Evolutionary conservation across 2,113 vertebrate species (phyloP), one percentile per base, ranked within the genome.

Genomic region (Copsychus sechellarum): DNA sequence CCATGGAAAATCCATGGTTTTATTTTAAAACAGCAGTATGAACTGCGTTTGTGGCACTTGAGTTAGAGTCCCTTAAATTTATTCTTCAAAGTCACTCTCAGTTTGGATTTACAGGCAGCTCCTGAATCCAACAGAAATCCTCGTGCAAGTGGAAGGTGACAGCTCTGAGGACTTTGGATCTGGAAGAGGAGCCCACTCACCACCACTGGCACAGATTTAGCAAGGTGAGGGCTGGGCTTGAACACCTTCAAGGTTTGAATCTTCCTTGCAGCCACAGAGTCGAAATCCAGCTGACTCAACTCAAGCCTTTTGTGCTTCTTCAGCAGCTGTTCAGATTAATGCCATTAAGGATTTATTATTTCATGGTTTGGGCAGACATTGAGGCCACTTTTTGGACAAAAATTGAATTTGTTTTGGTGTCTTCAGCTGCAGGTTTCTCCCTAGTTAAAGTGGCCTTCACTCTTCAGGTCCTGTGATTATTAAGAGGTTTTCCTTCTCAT

Each of bases 231-330:
- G 20, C 48, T 71, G n/a, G 56, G 40, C 33, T 86, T 77, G 62
- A 77, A 28, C 66, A 51, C 64, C 21, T 36, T 26, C 70, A 36
- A 36, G 62, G 14, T 15, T 16, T 56, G 56, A 62, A 15, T 34
- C 24, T 65, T 50, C 91, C 79, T 92, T 33, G 34, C 42, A 93
- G 78, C 79, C 93, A 81, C 62, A 53, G 54, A 66, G 60, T 45
- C 3, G 11, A 90, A 90, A 73, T 85, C 66, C 67, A 60, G 85
- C 89, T 93, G 93, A 95, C 85, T 94, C 93, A 88, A 38, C 91
- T 77, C 62, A 33, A 86, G 6, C 10, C 5, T 89, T 90, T 92
- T 81, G 47, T 86, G 90, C 93, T 94, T 88, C 95, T 77, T 93
- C 90, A 94, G 96, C 92, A 92, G 60, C 71, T 88, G 60, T 67